phyloP scores from a whole-genome alignment of 2,113 vertebrate species.

The Podocnemis expansa region DNA sequence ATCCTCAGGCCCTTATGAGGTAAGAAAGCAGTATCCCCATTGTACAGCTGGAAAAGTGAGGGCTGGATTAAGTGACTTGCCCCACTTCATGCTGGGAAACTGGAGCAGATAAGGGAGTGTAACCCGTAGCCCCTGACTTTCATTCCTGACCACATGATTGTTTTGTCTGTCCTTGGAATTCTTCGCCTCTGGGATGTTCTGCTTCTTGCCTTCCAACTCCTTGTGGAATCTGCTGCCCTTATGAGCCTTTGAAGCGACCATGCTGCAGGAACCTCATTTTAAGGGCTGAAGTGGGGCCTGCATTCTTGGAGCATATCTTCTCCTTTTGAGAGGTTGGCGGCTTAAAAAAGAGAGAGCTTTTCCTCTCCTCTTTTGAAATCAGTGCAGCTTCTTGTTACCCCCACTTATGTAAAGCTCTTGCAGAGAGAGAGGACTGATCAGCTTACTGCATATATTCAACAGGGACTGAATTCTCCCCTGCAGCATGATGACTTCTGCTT shows the following conservation, averaged over 20 bases:
- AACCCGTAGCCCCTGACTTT: neutral
- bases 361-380: neutral
- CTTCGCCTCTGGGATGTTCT: neutral
- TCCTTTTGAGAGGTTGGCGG: neutral
- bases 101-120: neutral
- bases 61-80: slow-evolving; percentile 18
- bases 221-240: neutral
- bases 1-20: neutral
- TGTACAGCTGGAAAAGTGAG: neutral
- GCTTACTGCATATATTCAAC: neutral
- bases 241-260: neutral
- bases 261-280: neutral
- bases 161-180: neutral
- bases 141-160: neutral
- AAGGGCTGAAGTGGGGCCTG: neutral
- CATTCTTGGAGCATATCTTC: neutral
- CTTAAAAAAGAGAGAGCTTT: neutral
- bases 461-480: neutral
- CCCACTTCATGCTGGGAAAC: neutral
- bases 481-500: neutral
- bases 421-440: neutral
- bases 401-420: slow-evolving; percentile 10
- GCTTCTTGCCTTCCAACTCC: neutral
- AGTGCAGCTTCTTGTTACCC: slow-evolving; percentile 15
- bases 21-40: neutral